A percentile compares a stretch with the other conserved stretches of the same genome.
Evolutionary conservation across 2,113 vertebrate genomes (phyloP).

Genomic region (Ctenomys sociabilis): DNA sequence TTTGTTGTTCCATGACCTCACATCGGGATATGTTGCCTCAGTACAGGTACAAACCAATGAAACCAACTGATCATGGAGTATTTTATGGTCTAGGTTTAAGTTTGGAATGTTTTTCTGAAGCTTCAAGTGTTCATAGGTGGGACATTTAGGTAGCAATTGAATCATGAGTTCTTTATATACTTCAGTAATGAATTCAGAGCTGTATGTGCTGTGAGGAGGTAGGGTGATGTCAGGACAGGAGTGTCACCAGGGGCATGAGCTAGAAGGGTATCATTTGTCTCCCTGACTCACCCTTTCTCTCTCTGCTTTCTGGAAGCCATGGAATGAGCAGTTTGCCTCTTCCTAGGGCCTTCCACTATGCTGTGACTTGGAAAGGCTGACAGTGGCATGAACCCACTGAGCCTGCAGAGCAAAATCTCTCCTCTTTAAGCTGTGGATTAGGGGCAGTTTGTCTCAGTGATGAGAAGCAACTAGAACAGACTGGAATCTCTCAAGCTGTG

Average conservation of each 20-base stretch:
- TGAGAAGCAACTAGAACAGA: background rate
- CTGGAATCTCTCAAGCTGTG: background rate
- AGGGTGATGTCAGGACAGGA: background rate
- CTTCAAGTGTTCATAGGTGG: background rate
- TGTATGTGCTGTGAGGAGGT: background rate
- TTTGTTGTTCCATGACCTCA: background rate
- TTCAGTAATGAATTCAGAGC: background rate
- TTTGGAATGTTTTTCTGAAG: background rate
- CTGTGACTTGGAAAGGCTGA: background rate
- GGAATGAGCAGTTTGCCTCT: background rate
- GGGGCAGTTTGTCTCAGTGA: background rate
- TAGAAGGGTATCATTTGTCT: background rate
- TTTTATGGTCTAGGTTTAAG: background rate
- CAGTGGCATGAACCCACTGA: background rate
- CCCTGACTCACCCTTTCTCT: background rate
- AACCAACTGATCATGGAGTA: background rate
- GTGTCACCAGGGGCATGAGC: background rate
- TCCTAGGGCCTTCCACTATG: background rate
- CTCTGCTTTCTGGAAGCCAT: background rate
- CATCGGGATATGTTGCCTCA: background rate
- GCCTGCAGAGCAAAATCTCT: background rate
- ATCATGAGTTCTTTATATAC: background rate
- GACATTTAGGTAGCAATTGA: background rate
- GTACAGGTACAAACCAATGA: background rate
- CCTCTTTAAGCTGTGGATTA: background rate